Percentiles rank a stretch among this genome's conserved stretches.
phyloP scores from a whole-genome alignment of 2,113 vertebrate genomes.

The Nothobranchius furzeri region DNA sequence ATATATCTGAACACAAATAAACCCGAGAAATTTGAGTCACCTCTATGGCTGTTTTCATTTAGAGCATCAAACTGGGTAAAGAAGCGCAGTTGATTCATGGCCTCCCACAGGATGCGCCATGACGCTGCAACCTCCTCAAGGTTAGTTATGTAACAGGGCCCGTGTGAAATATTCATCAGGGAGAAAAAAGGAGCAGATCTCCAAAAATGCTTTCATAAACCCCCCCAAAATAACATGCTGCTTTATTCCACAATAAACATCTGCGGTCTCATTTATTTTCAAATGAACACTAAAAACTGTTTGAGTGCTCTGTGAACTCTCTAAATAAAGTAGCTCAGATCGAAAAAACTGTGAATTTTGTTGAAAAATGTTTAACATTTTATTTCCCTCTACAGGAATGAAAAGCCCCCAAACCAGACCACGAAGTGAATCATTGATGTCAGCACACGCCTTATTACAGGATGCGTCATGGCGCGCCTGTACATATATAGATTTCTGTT shows the following conservation, averaged over 20 bases:
- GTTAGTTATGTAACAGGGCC: constrained; percentile 67
- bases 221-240: no score
- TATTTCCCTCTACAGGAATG: neutral
- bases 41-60: constrained; percentile 37
- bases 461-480: constrained; percentile 61
- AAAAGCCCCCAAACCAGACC: constrained; percentile 37
- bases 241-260: no score
- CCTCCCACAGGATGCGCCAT: constrained; percentile 1
- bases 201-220: neutral
- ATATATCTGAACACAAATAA: constrained; percentile 52
- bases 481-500: constrained; percentile 76
- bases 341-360: neutral
- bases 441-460: constrained; percentile 63
- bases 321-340: constrained; percentile 27
- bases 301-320: neutral
- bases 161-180: constrained; percentile 41
- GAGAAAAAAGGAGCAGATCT: neutral
- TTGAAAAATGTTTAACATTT: neutral
- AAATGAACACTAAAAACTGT: no score
- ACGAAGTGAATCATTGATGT: constrained; percentile 61
- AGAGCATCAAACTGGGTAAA: neutral
- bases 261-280: no score
- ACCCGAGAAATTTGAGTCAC: constrained; percentile 29
- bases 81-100: neutral
- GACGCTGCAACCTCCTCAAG: constrained; percentile 68